Base-by-base conservation (phyloP, 2,113 vertebrate species). In the Gopherus flavomarginatus region DNA sequence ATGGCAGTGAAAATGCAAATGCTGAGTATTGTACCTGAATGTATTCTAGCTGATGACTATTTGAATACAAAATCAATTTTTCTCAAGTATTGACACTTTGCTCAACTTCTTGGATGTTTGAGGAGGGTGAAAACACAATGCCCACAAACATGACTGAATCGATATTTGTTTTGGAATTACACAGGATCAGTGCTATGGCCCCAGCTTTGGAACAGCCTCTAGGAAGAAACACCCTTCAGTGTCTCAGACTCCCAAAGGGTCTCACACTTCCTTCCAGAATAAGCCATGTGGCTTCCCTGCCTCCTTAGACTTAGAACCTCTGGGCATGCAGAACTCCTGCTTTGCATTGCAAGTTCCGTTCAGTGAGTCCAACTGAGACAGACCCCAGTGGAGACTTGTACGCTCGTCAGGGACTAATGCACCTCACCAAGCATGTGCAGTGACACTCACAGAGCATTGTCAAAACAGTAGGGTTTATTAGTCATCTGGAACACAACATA, bases 41-140 rank as follows among this genome's bases (percentile, higher is more conserved):
- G 4, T 22, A 16, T 87, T 90, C 96, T 91, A 94, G 92, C 59
- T 62, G 31, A 16, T 5, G 31, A 17, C 5, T 65, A 65, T 65
- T 65, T 35, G 27, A 65, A 65, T 8, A n/a, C 14, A 17, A 65
- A 65, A 65, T 35, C 31, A 7, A 35, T 94, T 95, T 94, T 83
- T 79, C 56, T 94, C 85, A 72, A 86, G 85, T 62, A 91, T 88
- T 96, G 65, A 19, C 53, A 19, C 12, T 75, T 75, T 94, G 79
- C 72, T 88, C 62, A 86, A 88, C 94, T 96, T 90, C 93, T 96
- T 96, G 78, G 94, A 83, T 88, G 78, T 95, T 94, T 96, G 89
- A 87, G 93, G 62, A 92, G 75, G 87, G 83, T 94, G 92, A 89
- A 96, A 96, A 96, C 93, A 94, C 93, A 96, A 94, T 27, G 44